Evolutionary conservation across 2,888 invertebrate species (phyloP).

Genomic region (Maniola hyperantus): DNA sequence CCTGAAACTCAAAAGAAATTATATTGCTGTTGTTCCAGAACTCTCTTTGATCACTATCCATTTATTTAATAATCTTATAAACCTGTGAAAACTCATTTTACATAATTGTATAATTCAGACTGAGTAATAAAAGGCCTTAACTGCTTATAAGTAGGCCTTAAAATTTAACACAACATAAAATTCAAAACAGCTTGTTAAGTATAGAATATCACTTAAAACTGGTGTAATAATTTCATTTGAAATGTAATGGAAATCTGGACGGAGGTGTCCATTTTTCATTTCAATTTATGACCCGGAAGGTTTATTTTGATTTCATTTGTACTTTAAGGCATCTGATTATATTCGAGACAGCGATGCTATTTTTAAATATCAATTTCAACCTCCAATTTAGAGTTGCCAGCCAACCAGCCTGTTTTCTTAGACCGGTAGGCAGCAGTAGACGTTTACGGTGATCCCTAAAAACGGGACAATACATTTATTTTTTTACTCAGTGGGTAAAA

Average conservation of each 20-base stretch:
- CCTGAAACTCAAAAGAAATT: background rate
- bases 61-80: background rate
- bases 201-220: conserved; percentile 12
- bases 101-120: background rate
- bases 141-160: background rate
- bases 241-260: conserved; percentile 20
- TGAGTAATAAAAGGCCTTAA: conserved; percentile 4
- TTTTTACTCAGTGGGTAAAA: background rate
- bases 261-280: conserved; percentile 16
- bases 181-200: conserved; percentile 7
- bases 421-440: too few species aligned
- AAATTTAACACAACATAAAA: conserved; percentile 20
- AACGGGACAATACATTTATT: background rate
- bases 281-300: conserved; percentile 15
- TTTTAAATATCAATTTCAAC: conserved; percentile 32
- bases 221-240: conserved; percentile 16
- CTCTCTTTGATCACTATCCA: background rate
- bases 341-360: conserved; percentile 20
- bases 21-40: background rate
- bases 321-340: conserved; percentile 21
- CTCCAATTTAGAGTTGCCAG: conserved; percentile 21
- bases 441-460: background rate
- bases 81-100: background rate
- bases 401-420: conserved; percentile 5
- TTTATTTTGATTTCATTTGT: conserved; percentile 27